Evolutionary conservation across 2,797 vertebrate genomes (phyloP).

Genomic region (Corythornis leucogaster): DNA sequence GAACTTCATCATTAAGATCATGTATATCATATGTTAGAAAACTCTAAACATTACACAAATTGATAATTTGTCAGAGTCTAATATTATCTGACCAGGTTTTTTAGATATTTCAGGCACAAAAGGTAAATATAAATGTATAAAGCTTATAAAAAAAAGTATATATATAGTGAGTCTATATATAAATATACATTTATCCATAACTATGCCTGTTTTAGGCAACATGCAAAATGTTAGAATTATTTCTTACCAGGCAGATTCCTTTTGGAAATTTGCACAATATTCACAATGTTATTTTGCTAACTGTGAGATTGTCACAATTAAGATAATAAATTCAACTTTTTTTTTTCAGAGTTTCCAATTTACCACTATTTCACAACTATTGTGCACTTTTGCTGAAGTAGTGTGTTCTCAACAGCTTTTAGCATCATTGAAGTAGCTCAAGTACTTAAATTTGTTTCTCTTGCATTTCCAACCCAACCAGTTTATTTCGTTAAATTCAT

Average conservation of each 20-base stretch:
- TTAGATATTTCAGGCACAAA: neutral
- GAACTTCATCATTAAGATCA: neutral
- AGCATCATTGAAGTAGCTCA: neutral
- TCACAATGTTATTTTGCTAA: neutral
- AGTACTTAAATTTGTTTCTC: neutral
- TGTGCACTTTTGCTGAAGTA: neutral
- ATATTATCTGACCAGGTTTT: neutral
- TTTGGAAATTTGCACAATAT: slow-evolving; percentile 47
- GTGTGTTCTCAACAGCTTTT: neutral
- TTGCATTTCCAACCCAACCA: neutral
- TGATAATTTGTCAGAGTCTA: neutral
- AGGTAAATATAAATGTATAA: neutral
- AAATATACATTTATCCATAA: neutral
- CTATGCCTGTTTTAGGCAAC: neutral
- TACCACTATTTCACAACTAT: neutral
- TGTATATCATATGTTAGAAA: neutral
- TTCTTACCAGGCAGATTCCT: slow-evolving; percentile 14
- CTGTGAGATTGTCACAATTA: neutral
- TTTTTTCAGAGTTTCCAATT: neutral
- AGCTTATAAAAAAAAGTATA: neutral
- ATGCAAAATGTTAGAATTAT: slow-evolving; percentile 39
- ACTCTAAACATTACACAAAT: neutral
- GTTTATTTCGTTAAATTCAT: neutral
- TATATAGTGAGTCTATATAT: too few species aligned
- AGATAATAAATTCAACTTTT: neutral